Conservation (phyloP, 2,888 invertebrate genomes). For the Leptinotarsa rubiginosa region DNA sequence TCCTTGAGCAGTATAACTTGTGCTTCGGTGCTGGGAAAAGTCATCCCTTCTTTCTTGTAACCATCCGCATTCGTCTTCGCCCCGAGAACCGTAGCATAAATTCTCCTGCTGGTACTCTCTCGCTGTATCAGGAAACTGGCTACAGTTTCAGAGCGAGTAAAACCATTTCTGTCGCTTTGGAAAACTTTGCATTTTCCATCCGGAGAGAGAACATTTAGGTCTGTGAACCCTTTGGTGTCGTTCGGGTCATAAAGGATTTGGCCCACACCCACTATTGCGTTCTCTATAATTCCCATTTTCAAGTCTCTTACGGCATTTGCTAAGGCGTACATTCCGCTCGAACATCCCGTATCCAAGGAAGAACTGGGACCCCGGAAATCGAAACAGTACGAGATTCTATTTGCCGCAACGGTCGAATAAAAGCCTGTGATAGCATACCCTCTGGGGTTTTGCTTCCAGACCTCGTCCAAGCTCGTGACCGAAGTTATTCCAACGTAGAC, state of each 20-base stretch:
- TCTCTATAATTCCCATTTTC: constrained; percentile 39
- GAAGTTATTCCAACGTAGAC: constrained; percentile 44
- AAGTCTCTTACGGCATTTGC: constrained; percentile 48
- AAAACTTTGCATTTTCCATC: constrained; percentile 40
- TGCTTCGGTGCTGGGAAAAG: constrained; percentile 53
- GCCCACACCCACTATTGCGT: constrained; percentile 47
- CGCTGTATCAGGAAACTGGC: constrained; percentile 66
- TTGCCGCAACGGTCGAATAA: constrained; percentile 42
- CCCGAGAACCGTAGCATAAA: constrained; percentile 69
- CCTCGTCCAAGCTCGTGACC: constrained; percentile 25
- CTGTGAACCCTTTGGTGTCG: constrained; percentile 46
- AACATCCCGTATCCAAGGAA: constrained; percentile 52
- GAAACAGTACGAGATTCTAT: constrained; percentile 52
- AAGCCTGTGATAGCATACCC: constrained; percentile 45
- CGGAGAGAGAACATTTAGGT: constrained; percentile 38
- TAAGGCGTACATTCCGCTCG: constrained; percentile 49
- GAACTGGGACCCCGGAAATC: constrained; percentile 55
- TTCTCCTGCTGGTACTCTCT: constrained; percentile 62
- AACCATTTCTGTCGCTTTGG: constrained; percentile 48
- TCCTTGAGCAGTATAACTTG: constrained; percentile 64
- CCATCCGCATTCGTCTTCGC: constrained; percentile 72
- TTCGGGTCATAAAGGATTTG: constrained; percentile 47
- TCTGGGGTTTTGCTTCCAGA: constrained; percentile 33
- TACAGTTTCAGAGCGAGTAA: constrained; percentile 66
- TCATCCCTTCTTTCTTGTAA: constrained; percentile 58